Evolutionary conservation across 2,113 vertebrate species (phyloP).

Genomic region (Oncorhynchus keta): DNA sequence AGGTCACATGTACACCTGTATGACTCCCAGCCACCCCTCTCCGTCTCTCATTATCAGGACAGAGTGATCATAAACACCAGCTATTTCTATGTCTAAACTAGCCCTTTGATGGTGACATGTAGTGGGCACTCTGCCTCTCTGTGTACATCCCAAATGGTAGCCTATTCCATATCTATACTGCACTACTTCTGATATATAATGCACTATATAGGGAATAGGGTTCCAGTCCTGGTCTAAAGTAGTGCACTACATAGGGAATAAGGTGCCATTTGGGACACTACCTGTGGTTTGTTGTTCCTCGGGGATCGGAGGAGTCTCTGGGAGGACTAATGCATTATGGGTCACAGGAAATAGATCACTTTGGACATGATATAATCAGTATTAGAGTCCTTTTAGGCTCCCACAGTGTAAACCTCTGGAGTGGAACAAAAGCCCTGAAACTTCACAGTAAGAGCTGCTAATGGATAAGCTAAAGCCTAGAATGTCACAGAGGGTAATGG

Average conservation of each 20-base stretch:
- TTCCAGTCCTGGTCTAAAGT: too few relatives aligned
- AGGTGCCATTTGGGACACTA: too few relatives aligned
- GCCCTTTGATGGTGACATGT: conserved; percentile 29
- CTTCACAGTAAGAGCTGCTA: too few relatives aligned
- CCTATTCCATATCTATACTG: too few relatives aligned
- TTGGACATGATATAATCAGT: neutral
- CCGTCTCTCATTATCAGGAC: neutral
- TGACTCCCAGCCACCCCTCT: conserved; percentile 1
- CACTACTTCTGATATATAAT: too few relatives aligned
- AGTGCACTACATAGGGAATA: too few relatives aligned
- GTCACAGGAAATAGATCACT: conserved; percentile 28
- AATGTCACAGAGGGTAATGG: too few relatives aligned
- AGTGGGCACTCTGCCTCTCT: conserved; percentile 37
- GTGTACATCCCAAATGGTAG: neutral
- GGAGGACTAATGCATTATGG: conserved; percentile 56
- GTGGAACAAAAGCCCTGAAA: too few relatives aligned
- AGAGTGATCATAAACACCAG: conserved; percentile 48
- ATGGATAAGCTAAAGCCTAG: too few relatives aligned
- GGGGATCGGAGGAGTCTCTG: conserved; percentile 27
- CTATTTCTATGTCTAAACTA: conserved; percentile 29
- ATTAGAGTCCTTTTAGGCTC: neutral
- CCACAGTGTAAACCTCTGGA: too few relatives aligned
- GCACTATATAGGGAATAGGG: too few relatives aligned
- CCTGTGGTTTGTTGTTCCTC: conserved; percentile 13
- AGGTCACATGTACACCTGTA: conserved; percentile 58